Evolutionary conservation across 2,797 vertebrate genomes (phyloP).

Genomic region (Lepus oiostolus): DNA sequence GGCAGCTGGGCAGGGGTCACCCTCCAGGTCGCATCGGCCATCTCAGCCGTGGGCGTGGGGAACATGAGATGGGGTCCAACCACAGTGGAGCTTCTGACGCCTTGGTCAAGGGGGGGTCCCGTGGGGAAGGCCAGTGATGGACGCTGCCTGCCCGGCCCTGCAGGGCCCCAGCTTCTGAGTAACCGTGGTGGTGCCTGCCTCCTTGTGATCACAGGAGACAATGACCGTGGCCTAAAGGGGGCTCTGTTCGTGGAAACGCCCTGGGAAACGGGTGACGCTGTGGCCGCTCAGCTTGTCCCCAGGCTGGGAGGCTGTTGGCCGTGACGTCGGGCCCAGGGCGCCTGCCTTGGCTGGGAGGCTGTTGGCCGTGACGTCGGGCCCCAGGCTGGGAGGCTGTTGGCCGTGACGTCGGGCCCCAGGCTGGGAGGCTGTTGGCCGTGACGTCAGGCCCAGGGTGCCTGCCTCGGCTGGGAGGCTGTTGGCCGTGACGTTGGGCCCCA

Average conservation of each 20-base stretch:
- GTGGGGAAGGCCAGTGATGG: fast-evolving
- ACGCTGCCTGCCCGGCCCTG: background rate
- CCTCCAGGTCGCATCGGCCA: fast-evolving
- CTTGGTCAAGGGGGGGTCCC: background rate
- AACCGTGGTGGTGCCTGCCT: fast-evolving
- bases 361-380: too few species aligned
- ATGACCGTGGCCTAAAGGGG: background rate
- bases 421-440: too few species aligned
- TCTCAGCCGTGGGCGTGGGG: fast-evolving
- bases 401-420: too few species aligned
- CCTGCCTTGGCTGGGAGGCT: too few species aligned
- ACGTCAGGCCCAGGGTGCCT: too few species aligned
- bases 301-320: background rate
- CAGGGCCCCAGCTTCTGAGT: too few species aligned
- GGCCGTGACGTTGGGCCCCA: too few species aligned
- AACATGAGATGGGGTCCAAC: fast-evolving
- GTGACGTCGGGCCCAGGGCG: too few species aligned
- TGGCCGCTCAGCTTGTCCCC: fast-evolving
- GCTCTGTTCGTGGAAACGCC: background rate
- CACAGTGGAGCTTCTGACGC: background rate
- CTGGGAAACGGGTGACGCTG: fast-evolving
- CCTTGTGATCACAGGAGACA: background rate
- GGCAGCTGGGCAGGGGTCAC: background rate
- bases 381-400: too few species aligned
- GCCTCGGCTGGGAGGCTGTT: too few species aligned